Evolutionary conservation across 2,797 vertebrate species (phyloP).

Genomic region (Artibeus lituratus): DNA sequence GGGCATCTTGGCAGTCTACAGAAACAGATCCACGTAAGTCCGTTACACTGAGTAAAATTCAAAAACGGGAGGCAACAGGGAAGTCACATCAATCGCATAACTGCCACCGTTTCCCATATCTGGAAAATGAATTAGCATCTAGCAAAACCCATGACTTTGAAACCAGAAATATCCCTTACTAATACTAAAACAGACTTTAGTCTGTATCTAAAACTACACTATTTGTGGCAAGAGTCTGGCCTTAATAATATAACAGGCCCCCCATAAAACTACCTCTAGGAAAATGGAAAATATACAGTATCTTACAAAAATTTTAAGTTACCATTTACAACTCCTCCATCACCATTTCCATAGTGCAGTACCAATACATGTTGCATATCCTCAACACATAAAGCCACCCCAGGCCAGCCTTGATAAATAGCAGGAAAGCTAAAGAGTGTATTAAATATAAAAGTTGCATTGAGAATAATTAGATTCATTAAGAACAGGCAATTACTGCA

Average conservation of each 20-base stretch:
- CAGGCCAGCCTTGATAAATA: constrained; percentile 85
- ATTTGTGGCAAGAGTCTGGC: constrained; percentile 84
- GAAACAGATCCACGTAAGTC: constrained; percentile 34
- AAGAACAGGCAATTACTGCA: constrained; percentile 83
- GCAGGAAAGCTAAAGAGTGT: constrained; percentile 82
- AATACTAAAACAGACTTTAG: constrained; percentile 91
- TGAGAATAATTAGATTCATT: constrained; percentile 84
- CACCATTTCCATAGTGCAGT: constrained; percentile 82
- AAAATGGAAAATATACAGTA: constrained; percentile 80
- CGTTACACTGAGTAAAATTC: constrained; percentile 44
- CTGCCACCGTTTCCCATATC: constrained; percentile 60
- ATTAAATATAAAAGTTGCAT: constrained; percentile 86
- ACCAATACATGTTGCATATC: constrained; percentile 81
- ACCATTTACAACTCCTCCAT: constrained; percentile 81
- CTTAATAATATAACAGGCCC: constrained; percentile 74
- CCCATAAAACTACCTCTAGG: constrained; percentile 73
- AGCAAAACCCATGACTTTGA: constrained; percentile 82
- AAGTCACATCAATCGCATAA: constrained; percentile 27
- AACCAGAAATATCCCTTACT: constrained; percentile 96
- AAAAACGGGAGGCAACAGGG: constrained; percentile 37
- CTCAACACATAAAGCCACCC: constrained; percentile 78
- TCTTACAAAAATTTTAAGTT: constrained; percentile 80
- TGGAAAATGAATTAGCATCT: constrained; percentile 68
- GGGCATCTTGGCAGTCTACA: not conserved
- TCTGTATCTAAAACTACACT: constrained; percentile 89